Evolutionary conservation across 2,888 invertebrate species (phyloP), one percentile per base, ranked within the genome.

Genomic region (Synanthedon formicaeformis): DNA sequence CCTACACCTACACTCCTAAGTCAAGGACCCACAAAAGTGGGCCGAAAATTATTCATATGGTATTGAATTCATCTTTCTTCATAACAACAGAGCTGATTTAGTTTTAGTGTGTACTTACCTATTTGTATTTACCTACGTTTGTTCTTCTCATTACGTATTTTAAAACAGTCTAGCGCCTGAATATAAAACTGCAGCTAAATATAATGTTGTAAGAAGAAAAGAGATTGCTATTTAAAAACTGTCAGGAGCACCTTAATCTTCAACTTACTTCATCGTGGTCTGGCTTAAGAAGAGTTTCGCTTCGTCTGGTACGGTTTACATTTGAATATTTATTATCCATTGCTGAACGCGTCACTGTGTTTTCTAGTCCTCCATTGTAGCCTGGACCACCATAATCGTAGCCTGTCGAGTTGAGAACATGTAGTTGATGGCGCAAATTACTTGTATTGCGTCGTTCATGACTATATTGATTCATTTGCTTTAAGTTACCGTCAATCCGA

Each of bases 201-300:
- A 2, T 34, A 34, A 34, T 34, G 10, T 5, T 8, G 34, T 34
- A 34, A 34, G 10, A 34, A 8, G 10, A 34, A 10, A 34, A 34
- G 8, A 34, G 34, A 2, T 34, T 34, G 34, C 34, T 34, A 34
- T 34, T 34, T 10, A 34, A 34, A 34, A 10, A 34, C 34, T 34
- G 34, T 34, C 27, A n/a, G 40, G 13, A 53, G 41, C 41, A 45
- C 13, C 3, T 45, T 12, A 11, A 45, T 45, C 14, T 13, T 14
- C 45, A 45, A 52, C 55, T 50, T 73, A 85, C 86, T 75, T 81
- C 77, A 61, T 80, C 76, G 5, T 63, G 57, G 56, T 78, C 76
- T 14, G 65, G 63, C 52, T 75, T 78, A 3, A 81, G 53, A 13
- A 83, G 62, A 0, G 76, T 67, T 40, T 80, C 78, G 55, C 67